Base-by-base conservation (phyloP, 2,888 invertebrate genomes). In the Dioctria linearis region DNA sequence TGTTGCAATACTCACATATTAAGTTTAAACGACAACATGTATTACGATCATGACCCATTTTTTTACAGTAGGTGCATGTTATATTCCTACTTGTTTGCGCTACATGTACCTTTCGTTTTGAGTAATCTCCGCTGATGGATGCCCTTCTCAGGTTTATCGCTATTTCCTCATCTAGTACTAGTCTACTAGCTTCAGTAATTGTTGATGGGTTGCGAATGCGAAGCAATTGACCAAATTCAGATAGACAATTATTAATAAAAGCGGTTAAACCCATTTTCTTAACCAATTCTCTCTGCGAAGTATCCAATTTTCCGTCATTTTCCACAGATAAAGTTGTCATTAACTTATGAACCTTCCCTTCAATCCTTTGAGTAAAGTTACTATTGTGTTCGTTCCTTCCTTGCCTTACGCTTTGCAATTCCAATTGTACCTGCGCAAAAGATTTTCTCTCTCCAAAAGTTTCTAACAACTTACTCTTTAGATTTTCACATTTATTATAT, bases 161-260 rank as follows among this genome's bases (percentile, higher is more conserved):
- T 5, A 37, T 78, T 54, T 54, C 66, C 61, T 43, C 66, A 5
- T 49, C 66, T 37, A 39, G 6, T 4, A 40, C 79, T 63, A 79
- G 25, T 25, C 25, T 25, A 46, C 59, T 79, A 49, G 67, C 67
- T 61, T 79, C 69, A 37, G 49, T 59, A 51, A 69, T n/a, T 3
- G 69, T 69, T 9, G 39, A 40, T 8, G 79, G 79, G 57, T 79
- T 59, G 4, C 79, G 5, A 13, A 79, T 79, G 9, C 69, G 25
- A 42, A 79, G 59, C 39, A 66, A 66, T 66, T 66, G 66, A 2
- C 66, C 66, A 42, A 40, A 66, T 3, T 66, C 40, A 2, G 66
- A 37, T 6, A 66, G 3, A 43, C 43, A 66, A 3, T 66, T 66
- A 5, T 66, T 42, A 3, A 66, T 43, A 46, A 66, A 66, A 4